These are phyloP conservation scores for Caenorhabditis elegans DNA, from an alignment of 1,140 invertebrate genomes.

Conservation along the genomic window DNA sequence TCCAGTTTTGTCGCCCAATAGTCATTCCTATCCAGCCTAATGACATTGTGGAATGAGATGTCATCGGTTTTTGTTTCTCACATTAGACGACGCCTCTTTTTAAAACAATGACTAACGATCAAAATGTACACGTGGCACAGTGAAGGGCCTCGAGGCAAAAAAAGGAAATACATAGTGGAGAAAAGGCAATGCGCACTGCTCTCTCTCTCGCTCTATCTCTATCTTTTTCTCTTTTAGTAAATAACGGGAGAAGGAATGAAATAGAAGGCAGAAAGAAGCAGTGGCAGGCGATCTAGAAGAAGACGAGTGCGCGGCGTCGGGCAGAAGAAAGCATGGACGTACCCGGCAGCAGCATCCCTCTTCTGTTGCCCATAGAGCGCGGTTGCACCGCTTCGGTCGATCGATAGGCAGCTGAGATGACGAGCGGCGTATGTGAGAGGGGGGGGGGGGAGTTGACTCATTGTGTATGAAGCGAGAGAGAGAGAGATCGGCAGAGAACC, in stretches of 20 bases:
- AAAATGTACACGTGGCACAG: background rate
- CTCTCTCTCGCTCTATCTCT: no score
- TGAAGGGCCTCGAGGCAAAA: background rate
- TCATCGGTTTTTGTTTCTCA: constrained; percentile 19
- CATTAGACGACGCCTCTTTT: background rate
- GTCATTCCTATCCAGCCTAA: background rate
- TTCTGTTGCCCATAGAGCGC: background rate
- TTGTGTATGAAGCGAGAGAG: background rate
- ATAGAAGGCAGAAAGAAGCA: background rate
- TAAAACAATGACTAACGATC: background rate
- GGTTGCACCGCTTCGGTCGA: background rate
- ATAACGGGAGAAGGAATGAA: background rate
- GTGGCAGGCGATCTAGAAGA: background rate
- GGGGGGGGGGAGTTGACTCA: constrained; percentile 21
- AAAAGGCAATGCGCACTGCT: background rate
- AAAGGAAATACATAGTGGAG: background rate
- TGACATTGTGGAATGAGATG: constrained; percentile 6
- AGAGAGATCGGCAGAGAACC: background rate
- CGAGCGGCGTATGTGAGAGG: background rate
- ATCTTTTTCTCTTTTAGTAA: background rate
- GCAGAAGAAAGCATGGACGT: background rate
- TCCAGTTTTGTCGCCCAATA: background rate
- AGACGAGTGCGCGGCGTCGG: no score
- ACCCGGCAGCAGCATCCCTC: background rate
- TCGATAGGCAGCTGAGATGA: constrained; percentile 5